phyloP scores from a whole-genome alignment of 1,140 invertebrate species.

The Drosophila subpulchrella region DNA sequence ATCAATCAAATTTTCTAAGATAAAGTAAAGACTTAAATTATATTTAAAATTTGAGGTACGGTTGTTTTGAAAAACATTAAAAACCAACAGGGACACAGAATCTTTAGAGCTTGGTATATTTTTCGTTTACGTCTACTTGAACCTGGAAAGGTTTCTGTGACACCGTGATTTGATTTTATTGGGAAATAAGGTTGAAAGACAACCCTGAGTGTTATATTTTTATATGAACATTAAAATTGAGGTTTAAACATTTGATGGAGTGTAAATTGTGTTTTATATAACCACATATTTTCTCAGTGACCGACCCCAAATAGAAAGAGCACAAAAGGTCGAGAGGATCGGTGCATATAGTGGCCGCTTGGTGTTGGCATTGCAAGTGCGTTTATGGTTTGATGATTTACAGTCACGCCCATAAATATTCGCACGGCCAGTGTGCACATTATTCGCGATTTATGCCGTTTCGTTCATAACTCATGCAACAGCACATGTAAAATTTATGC shows the following conservation, averaged over 20 bases:
- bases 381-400: slow-evolving; percentile 84
- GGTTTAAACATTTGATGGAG: not conserved
- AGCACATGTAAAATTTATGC: slow-evolving; percentile 84
- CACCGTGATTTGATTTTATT: too few species aligned
- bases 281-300: not conserved
- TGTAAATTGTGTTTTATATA: not conserved
- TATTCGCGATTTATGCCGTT: slow-evolving; percentile 84
- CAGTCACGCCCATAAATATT: slow-evolving; percentile 81
- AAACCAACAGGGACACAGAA: too few species aligned
- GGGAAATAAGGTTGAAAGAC: too few species aligned
- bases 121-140: too few species aligned
- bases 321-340: slow-evolving; percentile 28
- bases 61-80: too few species aligned
- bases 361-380: slow-evolving; percentile 66
- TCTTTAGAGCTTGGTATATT: too few species aligned
- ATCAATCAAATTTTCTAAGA: too few species aligned
- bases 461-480: slow-evolving; percentile 81
- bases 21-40: too few species aligned
- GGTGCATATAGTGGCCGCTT: slow-evolving; percentile 40
- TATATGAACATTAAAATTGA: too few species aligned
- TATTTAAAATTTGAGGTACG: too few species aligned
- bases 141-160: too few species aligned
- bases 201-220: too few species aligned
- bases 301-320: not conserved
- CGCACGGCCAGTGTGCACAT: slow-evolving; percentile 84